Conservation (phyloP, 2,888 invertebrate genomes). For the Hydraecia micacea region DNA sequence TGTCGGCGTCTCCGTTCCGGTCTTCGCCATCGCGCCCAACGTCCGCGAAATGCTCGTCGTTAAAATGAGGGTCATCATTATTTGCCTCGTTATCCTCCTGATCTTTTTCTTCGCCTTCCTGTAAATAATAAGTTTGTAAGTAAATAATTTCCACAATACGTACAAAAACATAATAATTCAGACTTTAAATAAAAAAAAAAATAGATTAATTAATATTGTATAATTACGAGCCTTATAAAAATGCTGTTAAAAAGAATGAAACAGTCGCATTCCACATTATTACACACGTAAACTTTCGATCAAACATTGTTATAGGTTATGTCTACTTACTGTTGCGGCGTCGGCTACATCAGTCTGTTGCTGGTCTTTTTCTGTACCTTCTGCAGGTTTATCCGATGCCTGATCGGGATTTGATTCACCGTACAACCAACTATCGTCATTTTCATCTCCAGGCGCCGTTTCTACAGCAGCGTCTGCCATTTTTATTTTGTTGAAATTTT, state of each 20-base stretch:
- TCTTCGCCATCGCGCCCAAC: conserved; percentile 82
- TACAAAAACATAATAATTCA: neutral
- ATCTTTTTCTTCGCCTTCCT: conserved; percentile 87
- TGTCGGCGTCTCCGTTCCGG: conserved; percentile 85
- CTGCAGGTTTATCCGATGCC: conserved; percentile 68
- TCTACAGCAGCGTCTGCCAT: conserved; percentile 86
- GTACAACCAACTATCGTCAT: conserved; percentile 97
- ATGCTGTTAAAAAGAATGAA: neutral
- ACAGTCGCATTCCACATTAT: neutral
- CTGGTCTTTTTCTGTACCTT: conserved; percentile 71
- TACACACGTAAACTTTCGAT: conserved; percentile 34
- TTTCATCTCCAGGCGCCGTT: conserved; percentile 89
- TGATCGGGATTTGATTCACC: conserved; percentile 93
- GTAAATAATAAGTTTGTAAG: conserved; percentile 29
- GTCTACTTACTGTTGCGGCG: conserved; percentile 61
- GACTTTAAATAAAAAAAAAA: neutral
- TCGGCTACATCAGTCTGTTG: conserved; percentile 60
- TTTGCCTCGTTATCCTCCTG: conserved; percentile 85
- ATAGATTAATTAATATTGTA: neutral
- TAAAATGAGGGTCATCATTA: conserved; percentile 87
- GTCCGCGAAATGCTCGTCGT: conserved; percentile 88
- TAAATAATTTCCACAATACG: neutral
- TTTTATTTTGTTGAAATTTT: conserved; percentile 27
- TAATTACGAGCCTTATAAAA: neutral
- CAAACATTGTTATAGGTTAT: conserved; percentile 62